Percentiles rank a stretch among this genome's conserved stretches.
Evolutionary conservation across 92 coral and sea anemone species (phyloP).

Genomic region (Epizoanthus ramosus): DNA sequence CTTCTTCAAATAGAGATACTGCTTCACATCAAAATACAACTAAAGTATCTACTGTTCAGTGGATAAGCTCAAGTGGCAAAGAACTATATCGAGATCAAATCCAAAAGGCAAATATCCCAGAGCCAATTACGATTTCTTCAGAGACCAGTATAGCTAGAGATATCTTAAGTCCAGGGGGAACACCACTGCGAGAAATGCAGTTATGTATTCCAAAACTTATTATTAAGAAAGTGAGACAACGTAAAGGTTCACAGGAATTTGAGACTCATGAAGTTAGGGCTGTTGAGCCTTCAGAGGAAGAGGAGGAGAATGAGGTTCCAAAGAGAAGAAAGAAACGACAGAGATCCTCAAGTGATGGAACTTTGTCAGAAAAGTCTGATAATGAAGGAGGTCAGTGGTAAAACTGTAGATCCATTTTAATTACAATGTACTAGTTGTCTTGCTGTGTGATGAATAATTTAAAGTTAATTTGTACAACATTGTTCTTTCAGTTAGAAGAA

Average conservation of each 20-base stretch:
- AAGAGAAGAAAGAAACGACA: constrained; percentile 54
- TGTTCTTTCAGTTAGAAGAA: constrained; percentile 25
- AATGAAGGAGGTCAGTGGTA: constrained; percentile 53
- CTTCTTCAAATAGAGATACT: constrained; percentile 10
- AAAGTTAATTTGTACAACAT: no score
- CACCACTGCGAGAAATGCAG: constrained; percentile 68
- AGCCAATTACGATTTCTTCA: constrained; percentile 2
- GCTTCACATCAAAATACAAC: neutral
- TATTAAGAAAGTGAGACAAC: constrained; percentile 79
- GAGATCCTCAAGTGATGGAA: constrained; percentile 73
- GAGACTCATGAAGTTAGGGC: constrained; percentile 91
- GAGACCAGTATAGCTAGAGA: neutral
- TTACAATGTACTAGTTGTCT: no score
- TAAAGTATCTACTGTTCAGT: constrained; percentile 5
- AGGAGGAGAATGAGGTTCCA: constrained; percentile 58
- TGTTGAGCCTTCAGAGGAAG: constrained; percentile 70
- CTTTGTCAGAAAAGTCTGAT: constrained; percentile 37
- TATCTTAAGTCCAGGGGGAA: constrained; percentile 38
- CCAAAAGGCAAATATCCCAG: constrained; percentile 18
- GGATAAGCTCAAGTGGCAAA: constrained; percentile 6
- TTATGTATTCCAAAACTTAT: constrained; percentile 91
- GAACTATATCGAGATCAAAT: constrained; percentile 23
- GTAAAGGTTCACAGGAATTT: constrained; percentile 82
- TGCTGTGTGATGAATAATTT: no score
- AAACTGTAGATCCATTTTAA: no score